Evolutionary conservation across 2,113 vertebrate genomes (phyloP).

Genomic region (Nipponia nippon): DNA sequence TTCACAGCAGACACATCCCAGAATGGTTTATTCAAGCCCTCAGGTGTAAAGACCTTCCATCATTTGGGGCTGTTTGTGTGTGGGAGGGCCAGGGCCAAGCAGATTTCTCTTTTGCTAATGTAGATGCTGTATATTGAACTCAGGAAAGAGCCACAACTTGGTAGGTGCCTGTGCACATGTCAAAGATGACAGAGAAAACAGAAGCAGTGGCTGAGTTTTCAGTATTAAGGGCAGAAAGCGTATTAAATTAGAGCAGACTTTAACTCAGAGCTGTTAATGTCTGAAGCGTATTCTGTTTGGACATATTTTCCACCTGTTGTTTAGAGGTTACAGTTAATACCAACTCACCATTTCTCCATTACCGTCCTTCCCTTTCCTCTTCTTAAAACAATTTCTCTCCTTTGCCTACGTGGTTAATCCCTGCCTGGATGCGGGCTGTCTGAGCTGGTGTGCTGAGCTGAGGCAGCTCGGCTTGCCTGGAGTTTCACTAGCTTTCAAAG

Average conservation of each 20-base stretch:
- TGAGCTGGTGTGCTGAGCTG: background rate
- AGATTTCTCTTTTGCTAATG: background rate
- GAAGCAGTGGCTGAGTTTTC: background rate
- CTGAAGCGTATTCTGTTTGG: background rate
- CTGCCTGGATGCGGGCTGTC: background rate
- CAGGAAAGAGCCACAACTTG: background rate
- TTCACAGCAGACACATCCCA: background rate
- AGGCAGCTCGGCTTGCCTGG: background rate
- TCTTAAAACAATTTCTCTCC: background rate
- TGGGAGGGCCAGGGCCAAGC: background rate
- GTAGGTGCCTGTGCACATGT: background rate
- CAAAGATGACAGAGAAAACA: background rate
- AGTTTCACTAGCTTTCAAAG: background rate
- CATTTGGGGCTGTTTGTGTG: background rate
- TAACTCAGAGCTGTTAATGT: background rate
- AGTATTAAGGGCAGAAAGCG: background rate
- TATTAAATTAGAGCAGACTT: background rate
- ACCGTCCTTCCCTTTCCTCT: background rate
- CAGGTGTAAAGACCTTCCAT: background rate
- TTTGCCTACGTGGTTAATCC: background rate
- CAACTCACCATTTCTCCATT: background rate
- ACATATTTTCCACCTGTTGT: background rate
- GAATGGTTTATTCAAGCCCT: background rate
- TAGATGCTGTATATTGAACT: background rate
- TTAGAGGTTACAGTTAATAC: background rate